Base-by-base conservation (phyloP, 2,113 vertebrate species). In the Sarotherodon lohbergeri region DNA sequence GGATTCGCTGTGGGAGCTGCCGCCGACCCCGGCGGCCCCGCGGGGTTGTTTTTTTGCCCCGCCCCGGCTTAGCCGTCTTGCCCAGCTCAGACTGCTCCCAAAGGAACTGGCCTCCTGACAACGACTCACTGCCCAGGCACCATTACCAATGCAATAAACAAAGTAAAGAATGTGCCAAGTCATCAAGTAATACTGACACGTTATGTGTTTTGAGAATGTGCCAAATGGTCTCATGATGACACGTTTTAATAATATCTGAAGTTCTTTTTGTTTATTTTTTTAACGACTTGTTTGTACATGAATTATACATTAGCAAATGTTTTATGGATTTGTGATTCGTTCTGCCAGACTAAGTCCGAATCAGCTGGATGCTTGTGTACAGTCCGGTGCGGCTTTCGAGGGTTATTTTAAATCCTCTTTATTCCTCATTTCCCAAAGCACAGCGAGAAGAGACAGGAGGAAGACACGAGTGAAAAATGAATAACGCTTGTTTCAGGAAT, bases 121-220 rank as follows among this genome's bases (percentile, higher is more conserved):
- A 90, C 87, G 87, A 90, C 83, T 82, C 89, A 92, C 91, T 94
- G 90, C 93, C 93, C 93, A 91, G 91, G 93, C 93, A 93, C 90
- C 93, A 85, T 94, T 90, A 95, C 81, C 86, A 94, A 96, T 93
- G 96, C 95, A 96, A 97, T 97, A 97, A 96, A 92, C 92, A 91
- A 92, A 89, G 91, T 90, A 50, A 95, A 96, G 95, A 96, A 96
- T 96, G 94, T 95, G 92, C 93, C 93, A 94, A 93, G 90, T 95
- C 94, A 93, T 94, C 89, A 89, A 92, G 84, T 86, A 92, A 94
- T 94, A 93, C 90, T 46, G 86, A 92, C 91, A 95, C 93, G 71
- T 92, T 87, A 94, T 85, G 94, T 88, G 94, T 94, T 94, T 94
- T 1, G 88, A 95, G 93, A 96, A 96, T 95, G 96, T 96, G 96